These are phyloP conservation scores for Morpho deidamia DNA, from an alignment of 2,888 invertebrate species.

Conservation along the genomic window DNA sequence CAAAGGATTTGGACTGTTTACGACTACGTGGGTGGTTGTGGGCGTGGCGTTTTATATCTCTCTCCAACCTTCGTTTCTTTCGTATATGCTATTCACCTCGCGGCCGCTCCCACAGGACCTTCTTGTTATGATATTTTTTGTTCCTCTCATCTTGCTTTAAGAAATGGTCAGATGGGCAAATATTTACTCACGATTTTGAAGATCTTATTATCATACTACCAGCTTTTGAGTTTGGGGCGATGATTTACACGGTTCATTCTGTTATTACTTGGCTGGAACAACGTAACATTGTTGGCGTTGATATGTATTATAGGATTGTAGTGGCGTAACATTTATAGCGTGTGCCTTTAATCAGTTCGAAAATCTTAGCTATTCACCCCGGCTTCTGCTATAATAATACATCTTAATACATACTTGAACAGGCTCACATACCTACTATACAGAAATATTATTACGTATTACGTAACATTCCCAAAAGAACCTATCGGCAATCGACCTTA, in stretches of 20 bases:
- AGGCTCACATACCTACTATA: too few species aligned
- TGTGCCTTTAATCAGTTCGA: too few species aligned
- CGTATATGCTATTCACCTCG: conserved; percentile 44
- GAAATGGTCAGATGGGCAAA: conserved; percentile 73
- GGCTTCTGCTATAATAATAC: too few species aligned
- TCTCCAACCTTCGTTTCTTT: conserved; percentile 32
- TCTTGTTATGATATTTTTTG: conserved; percentile 75
- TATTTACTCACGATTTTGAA: conserved; percentile 76
- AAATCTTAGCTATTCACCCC: too few species aligned
- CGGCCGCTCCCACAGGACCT: conserved; percentile 76
- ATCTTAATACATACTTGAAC: too few species aligned
- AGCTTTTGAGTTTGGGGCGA: conserved; percentile 15
- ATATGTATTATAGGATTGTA: too few species aligned
- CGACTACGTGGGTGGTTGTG: conserved; percentile 76
- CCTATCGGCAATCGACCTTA: too few species aligned
- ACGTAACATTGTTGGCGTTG: background rate
- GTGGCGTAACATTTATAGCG: too few species aligned
- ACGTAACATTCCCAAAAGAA: too few species aligned
- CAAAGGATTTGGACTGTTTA: conserved; percentile 78
- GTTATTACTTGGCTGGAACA: background rate
- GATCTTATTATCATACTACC: conserved; percentile 70
- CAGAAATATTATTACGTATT: too few species aligned
- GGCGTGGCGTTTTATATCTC: conserved; percentile 63
- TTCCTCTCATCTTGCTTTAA: conserved; percentile 64
- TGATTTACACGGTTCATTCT: conserved; percentile 14